Conservation (phyloP, 2,113 vertebrate species). For the Scolopax mira region DNA sequence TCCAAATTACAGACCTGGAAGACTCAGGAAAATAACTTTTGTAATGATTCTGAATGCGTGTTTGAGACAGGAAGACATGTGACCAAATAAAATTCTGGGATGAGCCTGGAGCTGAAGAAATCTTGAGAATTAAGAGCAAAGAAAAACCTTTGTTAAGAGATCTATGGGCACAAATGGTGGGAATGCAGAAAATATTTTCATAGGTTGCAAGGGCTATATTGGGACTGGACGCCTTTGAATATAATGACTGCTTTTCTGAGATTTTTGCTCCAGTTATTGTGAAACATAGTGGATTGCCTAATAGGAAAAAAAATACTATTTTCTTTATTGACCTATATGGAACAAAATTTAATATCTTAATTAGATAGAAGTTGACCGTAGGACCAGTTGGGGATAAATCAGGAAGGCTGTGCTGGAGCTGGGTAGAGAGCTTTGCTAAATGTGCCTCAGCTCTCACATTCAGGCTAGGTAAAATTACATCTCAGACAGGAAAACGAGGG, state of each 20-base stretch:
- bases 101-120: not conserved
- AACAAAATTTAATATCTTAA: not conserved
- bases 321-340: not conserved
- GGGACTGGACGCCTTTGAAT: not conserved
- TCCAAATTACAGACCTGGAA: not conserved
- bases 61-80: not conserved
- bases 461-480: not conserved
- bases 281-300: not conserved
- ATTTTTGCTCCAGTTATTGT: not conserved
- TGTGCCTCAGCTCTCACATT: not conserved
- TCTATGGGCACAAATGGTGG: not conserved
- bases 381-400: accelerated
- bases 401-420: not conserved
- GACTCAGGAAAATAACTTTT: not conserved
- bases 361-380: not conserved
- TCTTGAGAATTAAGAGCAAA: not conserved
- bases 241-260: not conserved
- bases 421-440: not conserved
- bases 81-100: not conserved
- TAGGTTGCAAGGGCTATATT: not conserved
- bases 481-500: not conserved
- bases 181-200: not conserved
- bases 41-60: not conserved
- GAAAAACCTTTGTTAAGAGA: not conserved
- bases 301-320: not conserved